phyloP scores from a whole-genome alignment of 1,140 invertebrate species.

The Plectrocnemia conspersa region DNA sequence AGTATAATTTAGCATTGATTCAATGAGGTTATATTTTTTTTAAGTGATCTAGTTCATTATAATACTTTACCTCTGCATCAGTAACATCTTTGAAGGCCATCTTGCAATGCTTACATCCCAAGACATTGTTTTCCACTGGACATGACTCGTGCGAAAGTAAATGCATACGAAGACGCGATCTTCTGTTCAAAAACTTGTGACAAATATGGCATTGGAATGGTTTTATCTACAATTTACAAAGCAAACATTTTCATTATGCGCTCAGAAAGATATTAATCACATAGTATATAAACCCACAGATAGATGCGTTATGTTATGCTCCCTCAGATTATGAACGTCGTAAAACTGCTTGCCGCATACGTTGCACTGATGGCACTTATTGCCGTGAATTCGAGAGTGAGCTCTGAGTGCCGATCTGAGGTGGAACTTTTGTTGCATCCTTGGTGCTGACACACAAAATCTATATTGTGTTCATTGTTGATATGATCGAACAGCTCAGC shows the following conservation, averaged over 20 bases:
- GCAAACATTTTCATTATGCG: slow-evolving; percentile 5
- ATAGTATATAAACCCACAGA: slow-evolving; percentile 37
- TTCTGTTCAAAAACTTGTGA: slow-evolving; percentile 48
- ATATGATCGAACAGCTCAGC: slow-evolving; percentile 33
- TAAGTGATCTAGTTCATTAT: background rate
- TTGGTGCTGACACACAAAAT: slow-evolving; percentile 19
- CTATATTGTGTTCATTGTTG: slow-evolving; percentile 24
- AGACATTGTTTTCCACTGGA: slow-evolving; percentile 39
- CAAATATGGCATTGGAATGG: slow-evolving; percentile 55
- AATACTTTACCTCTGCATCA: slow-evolving; percentile 41
- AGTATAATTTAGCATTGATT: no score
- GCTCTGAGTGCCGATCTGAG: slow-evolving; percentile 50
- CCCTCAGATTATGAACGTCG: slow-evolving; percentile 50
- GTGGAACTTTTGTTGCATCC: slow-evolving; percentile 39
- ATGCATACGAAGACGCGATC: slow-evolving; percentile 50
- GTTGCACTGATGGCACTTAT: slow-evolving; percentile 46
- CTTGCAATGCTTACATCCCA: slow-evolving; percentile 42
- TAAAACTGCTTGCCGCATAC: slow-evolving; percentile 50
- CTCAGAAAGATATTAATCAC: background rate
- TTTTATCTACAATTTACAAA: slow-evolving; percentile 41
- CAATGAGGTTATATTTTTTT: no score
- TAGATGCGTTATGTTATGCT: slow-evolving; percentile 51
- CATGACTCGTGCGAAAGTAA: slow-evolving; percentile 47
- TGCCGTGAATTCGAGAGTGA: slow-evolving; percentile 49
- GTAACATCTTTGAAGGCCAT: slow-evolving; percentile 41